phyloP scores from a whole-genome alignment of 1,140 invertebrate genomes.

The Thaumatotibia leucotreta region DNA sequence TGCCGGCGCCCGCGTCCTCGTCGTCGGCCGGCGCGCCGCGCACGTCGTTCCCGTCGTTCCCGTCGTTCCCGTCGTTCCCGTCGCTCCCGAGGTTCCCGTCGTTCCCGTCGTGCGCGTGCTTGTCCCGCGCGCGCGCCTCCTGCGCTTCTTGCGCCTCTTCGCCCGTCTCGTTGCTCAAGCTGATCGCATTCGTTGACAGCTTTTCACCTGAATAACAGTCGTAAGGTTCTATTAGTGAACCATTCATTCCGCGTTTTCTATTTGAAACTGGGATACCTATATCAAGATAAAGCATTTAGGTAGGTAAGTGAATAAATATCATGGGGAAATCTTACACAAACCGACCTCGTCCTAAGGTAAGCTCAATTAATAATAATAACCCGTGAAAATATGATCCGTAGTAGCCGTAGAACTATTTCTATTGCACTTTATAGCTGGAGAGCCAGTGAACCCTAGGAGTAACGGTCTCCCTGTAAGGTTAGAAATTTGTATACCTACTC shows the following conservation, averaged over 20 bases:
- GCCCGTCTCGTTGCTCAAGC: conserved; percentile 20
- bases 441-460: no score
- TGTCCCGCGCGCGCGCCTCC: conserved; percentile 20
- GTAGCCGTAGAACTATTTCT: no score
- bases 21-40: conserved; percentile 41
- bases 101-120: conserved; percentile 9
- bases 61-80: not conserved
- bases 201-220: conserved; percentile 1
- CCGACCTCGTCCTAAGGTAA: no score
- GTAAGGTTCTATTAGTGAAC: not conserved
- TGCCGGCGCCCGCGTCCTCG: conserved; percentile 47
- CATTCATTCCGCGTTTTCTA: no score
- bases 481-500: no score
- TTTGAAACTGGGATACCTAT: no score
- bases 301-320: no score
- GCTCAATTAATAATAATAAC: no score
- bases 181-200: conserved; percentile 11
- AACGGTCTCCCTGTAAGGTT: no score
- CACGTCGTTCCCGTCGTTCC: not conserved
- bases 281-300: not conserved
- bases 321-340: no score
- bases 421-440: no score
- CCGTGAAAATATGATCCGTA: no score
- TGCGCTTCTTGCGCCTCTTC: conserved; percentile 13
- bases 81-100: not conserved